Evolutionary conservation across 2,797 vertebrate genomes (phyloP), one percentile per base, ranked within the genome.

Genomic region (Paratrypauchen microcephalus): DNA sequence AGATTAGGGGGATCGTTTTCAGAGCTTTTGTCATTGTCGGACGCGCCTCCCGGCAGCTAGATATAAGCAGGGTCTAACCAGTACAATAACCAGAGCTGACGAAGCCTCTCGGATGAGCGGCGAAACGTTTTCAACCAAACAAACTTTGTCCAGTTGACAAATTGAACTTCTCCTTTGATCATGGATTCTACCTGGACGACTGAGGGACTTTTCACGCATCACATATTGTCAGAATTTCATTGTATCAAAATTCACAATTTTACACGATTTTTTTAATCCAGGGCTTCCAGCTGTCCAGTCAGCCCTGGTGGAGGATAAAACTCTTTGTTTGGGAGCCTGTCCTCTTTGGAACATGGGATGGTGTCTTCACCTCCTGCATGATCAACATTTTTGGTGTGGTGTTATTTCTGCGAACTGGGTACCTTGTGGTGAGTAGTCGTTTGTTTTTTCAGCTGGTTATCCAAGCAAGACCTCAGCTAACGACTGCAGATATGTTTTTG

Each of bases 381-480:
- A 99, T 99, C 93, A 99, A 99, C 87, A 99, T 99, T 82, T 99
- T 99, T 72, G 98, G 98, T 24, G 98, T 99, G 26, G 97, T 99
- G 76, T 94, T 99, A 56, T 99, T 99, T 82, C 89, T 99, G 65
- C 94, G 97, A 67, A 99, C 98, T 0, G 98, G 98, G 55, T 99
- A 95, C 95, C 92, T 99, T 0, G 97, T 99, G 94, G 97, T 98
- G 72, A 95, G 97, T 92, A n/a, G 58, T 21, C 1, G 12, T 45
- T 15, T 57, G 6, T 6, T 16, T 57, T n/a, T 19, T 30, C 7
- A 32, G 2, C 15, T 30, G 15, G 2, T 18, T 58, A 28, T 18
- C 54, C 54, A 56, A 56, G 11, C 54, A 56, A 56, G 3, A 58
- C 26, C 26, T 30, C 56, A 28, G 24, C 56, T 57, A 15, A 28